Conservation (phyloP, 1,140 invertebrate species). For the Saccostrea echinata region DNA sequence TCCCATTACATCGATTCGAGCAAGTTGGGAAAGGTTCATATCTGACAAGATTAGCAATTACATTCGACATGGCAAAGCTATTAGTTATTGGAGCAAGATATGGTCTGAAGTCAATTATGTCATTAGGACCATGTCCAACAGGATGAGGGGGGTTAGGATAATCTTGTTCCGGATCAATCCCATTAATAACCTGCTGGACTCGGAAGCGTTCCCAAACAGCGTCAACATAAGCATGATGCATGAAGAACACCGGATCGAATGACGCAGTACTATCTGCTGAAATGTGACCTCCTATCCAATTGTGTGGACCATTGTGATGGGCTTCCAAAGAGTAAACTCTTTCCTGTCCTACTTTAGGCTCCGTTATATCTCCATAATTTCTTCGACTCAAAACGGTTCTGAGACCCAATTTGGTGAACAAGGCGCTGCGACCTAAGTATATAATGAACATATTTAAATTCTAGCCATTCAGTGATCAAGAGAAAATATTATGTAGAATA, state of each 20-base stretch:
- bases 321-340: constrained; percentile 49
- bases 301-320: constrained; percentile 60
- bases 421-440: not conserved
- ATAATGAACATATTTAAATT: not conserved
- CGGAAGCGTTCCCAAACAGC: constrained; percentile 78
- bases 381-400: constrained; percentile 47
- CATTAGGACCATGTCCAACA: not conserved
- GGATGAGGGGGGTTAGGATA: constrained; percentile 5
- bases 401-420: constrained; percentile 53
- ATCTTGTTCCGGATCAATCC: constrained; percentile 12
- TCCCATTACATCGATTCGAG: not conserved
- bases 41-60: constrained; percentile 54
- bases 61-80: constrained; percentile 51
- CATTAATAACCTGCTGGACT: not conserved
- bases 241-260: constrained; percentile 64
- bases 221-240: constrained; percentile 78
- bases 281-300: constrained; percentile 62
- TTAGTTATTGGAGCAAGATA: constrained; percentile 50
- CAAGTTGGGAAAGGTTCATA: constrained; percentile 55
- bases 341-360: constrained; percentile 50
- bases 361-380: constrained; percentile 53
- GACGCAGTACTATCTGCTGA: constrained; percentile 52
- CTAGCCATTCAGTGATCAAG: no score
- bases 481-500: no score
- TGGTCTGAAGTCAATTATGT: not conserved